phyloP scores from a whole-genome alignment of 1,140 invertebrate species.

The Sycophaga agraensis region DNA sequence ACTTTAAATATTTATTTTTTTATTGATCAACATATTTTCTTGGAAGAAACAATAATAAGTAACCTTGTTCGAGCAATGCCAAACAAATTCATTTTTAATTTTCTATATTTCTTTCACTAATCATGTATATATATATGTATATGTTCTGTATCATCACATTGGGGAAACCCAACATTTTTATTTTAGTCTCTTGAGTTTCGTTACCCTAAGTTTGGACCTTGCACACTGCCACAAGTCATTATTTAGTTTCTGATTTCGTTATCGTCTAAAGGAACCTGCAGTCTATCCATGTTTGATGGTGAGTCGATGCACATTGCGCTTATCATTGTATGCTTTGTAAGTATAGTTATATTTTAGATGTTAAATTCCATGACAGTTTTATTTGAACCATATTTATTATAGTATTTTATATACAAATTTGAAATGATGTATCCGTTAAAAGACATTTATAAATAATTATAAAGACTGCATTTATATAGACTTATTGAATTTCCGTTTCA shows the following conservation, averaged over 20 bases:
- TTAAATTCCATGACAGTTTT: no score
- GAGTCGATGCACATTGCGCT: constrained; percentile 34
- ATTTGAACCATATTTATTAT: no score
- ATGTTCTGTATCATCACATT: not conserved
- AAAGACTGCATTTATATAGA: no score
- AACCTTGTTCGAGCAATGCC: no score
- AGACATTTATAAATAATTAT: no score
- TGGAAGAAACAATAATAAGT: no score
- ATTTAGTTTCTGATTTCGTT: constrained; percentile 46
- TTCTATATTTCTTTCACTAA: not conserved
- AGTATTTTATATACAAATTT: no score
- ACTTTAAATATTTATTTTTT: no score
- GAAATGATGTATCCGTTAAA: no score
- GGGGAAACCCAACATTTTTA: constrained; percentile 18
- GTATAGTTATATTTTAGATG: no score
- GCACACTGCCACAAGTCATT: constrained; percentile 37
- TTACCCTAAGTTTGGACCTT: constrained; percentile 46
- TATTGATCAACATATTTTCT: no score
- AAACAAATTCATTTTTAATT: not conserved
- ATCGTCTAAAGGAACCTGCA: constrained; percentile 41
- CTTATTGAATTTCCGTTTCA: no score
- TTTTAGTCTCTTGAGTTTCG: constrained; percentile 47
- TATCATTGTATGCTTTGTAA: constrained; percentile 2
- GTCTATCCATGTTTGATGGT: constrained; percentile 53
- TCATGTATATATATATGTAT: not conserved